Conservation (phyloP, 2,797 vertebrate species). For the Mus spretus region DNA sequence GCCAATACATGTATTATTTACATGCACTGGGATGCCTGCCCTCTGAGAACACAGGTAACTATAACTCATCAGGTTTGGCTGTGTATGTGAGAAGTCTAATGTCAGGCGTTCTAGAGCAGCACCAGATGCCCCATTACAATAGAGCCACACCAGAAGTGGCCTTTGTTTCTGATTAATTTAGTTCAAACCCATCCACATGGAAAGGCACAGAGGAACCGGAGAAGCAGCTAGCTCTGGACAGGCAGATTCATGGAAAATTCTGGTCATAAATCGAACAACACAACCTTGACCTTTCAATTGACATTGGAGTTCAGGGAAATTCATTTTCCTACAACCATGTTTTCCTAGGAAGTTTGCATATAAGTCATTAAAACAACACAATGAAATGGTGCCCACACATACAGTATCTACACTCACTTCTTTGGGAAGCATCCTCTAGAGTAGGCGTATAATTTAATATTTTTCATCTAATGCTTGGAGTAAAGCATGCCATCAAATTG, state of each 20-base stretch:
- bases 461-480: conserved; percentile 62
- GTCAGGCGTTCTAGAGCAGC: neutral
- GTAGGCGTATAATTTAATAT: conserved; percentile 49
- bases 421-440: conserved; percentile 23
- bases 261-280: neutral
- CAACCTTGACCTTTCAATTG: neutral
- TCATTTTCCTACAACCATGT: neutral
- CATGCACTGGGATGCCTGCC: neutral
- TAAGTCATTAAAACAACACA: conserved; percentile 14
- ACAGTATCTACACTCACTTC: neutral
- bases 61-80: neutral
- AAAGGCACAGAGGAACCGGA: neutral
- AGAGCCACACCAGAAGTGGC: neutral
- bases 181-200: conserved; percentile 33
- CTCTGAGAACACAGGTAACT: neutral
- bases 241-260: conserved; percentile 32
- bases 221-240: conserved; percentile 9
- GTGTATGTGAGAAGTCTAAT: neutral
- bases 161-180: conserved; percentile 38
- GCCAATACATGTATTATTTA: conserved; percentile 8
- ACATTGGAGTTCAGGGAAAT: conserved; percentile 11
- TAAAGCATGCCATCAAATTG: conserved; percentile 42
- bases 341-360: conserved; percentile 39
- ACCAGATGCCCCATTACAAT: neutral
- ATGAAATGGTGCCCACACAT: neutral